Percentiles rank a stretch among this genome's conserved stretches.
These are phyloP conservation scores for Dicrurus megarhynchus DNA, from an alignment of 2,113 vertebrate species.

Conservation along the genomic window DNA sequence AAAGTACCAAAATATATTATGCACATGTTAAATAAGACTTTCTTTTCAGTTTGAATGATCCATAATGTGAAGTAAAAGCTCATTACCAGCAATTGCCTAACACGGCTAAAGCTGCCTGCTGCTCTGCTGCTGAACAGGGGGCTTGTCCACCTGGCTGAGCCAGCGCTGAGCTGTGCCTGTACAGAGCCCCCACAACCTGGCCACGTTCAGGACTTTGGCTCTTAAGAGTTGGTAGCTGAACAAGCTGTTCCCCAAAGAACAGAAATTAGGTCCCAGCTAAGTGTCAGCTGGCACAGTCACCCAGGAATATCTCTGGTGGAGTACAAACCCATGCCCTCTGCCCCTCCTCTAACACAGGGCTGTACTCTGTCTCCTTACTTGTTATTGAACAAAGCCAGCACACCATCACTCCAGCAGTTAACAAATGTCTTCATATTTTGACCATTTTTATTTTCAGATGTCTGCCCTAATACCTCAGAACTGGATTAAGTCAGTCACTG, in stretches of 20 bases:
- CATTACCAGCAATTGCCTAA: too few species aligned
- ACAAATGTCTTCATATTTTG: neutral
- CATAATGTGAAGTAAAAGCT: neutral
- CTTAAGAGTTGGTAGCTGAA: neutral
- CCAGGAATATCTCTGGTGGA: neutral
- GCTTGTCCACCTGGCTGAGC: neutral
- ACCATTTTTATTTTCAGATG: neutral
- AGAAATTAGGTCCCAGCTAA: neutral
- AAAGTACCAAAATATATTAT: neutral
- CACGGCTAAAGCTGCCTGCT: neutral
- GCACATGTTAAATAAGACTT: neutral
- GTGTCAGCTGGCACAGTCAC: neutral
- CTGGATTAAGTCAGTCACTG: neutral
- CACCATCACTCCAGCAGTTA: neutral
- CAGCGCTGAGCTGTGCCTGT: neutral
- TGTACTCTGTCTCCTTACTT: neutral
- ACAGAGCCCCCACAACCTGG: neutral
- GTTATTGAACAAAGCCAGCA: neutral
- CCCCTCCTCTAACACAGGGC: too few species aligned
- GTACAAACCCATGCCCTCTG: accelerated
- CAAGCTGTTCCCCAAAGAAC: neutral
- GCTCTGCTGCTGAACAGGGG: neutral
- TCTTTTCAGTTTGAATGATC: neutral
- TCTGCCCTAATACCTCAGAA: neutral
- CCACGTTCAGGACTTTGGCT: neutral